Base-by-base conservation (phyloP, 2,797 vertebrate genomes). In the Cynopterus sphinx region DNA sequence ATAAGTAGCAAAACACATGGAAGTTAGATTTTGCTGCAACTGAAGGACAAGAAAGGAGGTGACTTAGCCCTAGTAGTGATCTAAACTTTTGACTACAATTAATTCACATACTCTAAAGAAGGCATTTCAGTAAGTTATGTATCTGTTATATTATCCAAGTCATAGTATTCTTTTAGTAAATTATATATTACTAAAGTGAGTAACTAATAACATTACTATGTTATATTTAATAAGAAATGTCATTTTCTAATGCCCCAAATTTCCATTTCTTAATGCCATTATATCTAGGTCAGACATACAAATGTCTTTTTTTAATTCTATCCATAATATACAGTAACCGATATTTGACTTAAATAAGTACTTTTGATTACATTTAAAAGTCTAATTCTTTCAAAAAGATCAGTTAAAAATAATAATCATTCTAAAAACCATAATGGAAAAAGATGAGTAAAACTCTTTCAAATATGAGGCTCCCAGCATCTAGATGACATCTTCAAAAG, bases 1-100 rank as follows among this genome's bases (percentile, higher is more conserved):
- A 49, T 94, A 95, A 94, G 61, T 53, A 94, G 36, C 39, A 94
- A 93, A 93, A 95, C 53, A 94, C 43, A 77, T 21, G 24, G 33
- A 91, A 93, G 89, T 94, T 95, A 93, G 81, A 92, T 91, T 95
- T 93, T 91, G 22, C 33, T 90, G 41, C 71, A 92, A 93, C 59
- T 84, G 65, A 96, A 96, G 41, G n/a, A 78, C 19, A 83, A 53
- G 75, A 81, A 46, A 16, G 46, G 12, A 61, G 2, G 33, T 55
- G 16, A 85, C 13, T 81, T 68, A 87, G 59, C 41, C 49, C 51
- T 73, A 95, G 91, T 0, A 91, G 31, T 82, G 51, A 65, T 81
- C 53, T 57, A 87, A 96, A 82, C 33, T 61, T 97, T 55, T 70
- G 5, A 89, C 89, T 92, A 83, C 4, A 89, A 77, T 96, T 88